Base-by-base conservation (phyloP, 2,888 invertebrate species). In the Bimastos eiseni region DNA sequence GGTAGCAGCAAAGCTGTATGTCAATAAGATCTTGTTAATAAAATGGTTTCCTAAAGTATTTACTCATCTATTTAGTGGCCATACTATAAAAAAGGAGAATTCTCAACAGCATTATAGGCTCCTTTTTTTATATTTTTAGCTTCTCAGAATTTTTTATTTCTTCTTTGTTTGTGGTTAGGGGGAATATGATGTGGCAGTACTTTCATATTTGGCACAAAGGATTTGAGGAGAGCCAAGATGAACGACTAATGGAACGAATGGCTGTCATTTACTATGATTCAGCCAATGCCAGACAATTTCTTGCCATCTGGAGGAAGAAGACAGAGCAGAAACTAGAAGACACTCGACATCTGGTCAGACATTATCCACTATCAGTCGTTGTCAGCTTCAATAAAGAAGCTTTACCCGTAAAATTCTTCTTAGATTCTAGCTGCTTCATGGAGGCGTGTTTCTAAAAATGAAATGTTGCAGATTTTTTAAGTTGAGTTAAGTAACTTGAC, bases 211-310 rank as follows among this genome's bases (percentile, higher is more conserved):
- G 86, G 86, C 86, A 34, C 34, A 36, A 33, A 8, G 37, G 24
- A 86, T 86, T 36, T 37, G 86, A 86, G 37, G 36, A 86, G 24
- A 86, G 86, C 86, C 86, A 86, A 37, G 86, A 86, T 37, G 86
- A 86, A 34, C 34, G 86, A 86, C 34, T 86, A 24, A 86, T 86
- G 86, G 86, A 86, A 21, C 86, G 86, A 36, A 86, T 86, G 86
- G 86, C 86, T 34, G 86, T 37, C 24, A 86, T 86, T 6, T 33
- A 86, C 86, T 86, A 36, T 37, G 86, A 86, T 30, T 34, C 36
- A 5, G 36, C 37, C 36, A 86, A n/a, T 86, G 6, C 37, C 21
- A 86, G 86, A 86, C 36, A 86, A 5, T 86, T 34, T 86, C 37
- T 86, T 19, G 36, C 5, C 86, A 86, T 34, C 34, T 86, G 86